phyloP scores from a whole-genome alignment of 2,113 vertebrate genomes.

The Helogale parvula region DNA sequence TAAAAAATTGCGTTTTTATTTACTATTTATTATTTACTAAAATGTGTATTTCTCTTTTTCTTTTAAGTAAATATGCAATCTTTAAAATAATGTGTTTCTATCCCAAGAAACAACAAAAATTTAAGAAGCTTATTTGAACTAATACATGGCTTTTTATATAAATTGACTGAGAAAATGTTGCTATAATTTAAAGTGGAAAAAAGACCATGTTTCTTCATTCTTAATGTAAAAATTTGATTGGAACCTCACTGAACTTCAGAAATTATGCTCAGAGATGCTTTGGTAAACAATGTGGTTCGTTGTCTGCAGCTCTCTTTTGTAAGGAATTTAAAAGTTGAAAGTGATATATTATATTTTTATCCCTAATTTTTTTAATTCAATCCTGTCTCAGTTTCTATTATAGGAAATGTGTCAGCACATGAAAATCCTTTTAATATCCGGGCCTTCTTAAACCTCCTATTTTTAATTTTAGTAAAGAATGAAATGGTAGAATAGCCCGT shows the following conservation, averaged over 20 bases:
- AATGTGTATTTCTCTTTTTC: constrained; percentile 42
- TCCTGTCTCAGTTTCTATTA: constrained; percentile 23
- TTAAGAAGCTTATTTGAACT: constrained; percentile 75
- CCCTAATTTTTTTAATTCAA: constrained; percentile 65
- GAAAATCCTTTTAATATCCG: constrained; percentile 10
- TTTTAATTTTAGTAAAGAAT: constrained; percentile 13
- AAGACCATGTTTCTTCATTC: constrained; percentile 61
- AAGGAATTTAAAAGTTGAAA: constrained; percentile 75
- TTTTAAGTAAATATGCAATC: constrained; percentile 62
- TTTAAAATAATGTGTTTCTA: constrained; percentile 58
- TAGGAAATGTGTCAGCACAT: neutral
- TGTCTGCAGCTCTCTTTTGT: constrained; percentile 47
- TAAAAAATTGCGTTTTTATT: neutral
- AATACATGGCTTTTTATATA: constrained; percentile 76
- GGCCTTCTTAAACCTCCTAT: neutral
- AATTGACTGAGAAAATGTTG: constrained; percentile 74
- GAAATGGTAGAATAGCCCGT: neutral
- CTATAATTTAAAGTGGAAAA: constrained; percentile 74
- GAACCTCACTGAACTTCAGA: constrained; percentile 70
- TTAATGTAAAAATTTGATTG: constrained; percentile 79
- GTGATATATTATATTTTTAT: constrained; percentile 57
- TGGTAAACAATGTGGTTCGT: constrained; percentile 72
- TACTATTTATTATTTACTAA: neutral
- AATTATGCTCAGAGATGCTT: constrained; percentile 72
- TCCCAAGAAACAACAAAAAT: constrained; percentile 59